These are phyloP conservation scores for Omphaloscelis lunosa DNA, from an alignment of 2,888 invertebrate species.

Conservation along the genomic window DNA sequence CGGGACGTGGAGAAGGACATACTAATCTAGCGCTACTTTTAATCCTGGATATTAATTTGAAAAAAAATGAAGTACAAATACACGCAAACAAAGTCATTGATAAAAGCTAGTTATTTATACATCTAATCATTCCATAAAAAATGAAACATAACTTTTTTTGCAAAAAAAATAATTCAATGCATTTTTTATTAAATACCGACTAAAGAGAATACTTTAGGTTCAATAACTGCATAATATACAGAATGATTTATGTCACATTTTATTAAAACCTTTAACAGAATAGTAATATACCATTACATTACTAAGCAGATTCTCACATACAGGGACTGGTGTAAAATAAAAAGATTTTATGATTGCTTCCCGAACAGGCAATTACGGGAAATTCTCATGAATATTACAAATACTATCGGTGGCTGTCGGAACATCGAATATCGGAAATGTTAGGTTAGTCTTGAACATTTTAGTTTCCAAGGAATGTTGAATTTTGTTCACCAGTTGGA, in stretches of 20 bases:
- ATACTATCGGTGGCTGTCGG: constrained; percentile 26
- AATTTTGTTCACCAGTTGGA: constrained; percentile 44
- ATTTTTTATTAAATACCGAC: neutral
- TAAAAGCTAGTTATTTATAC: too few species aligned
- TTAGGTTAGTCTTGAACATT: constrained; percentile 29
- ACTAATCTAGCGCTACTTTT: too few species aligned
- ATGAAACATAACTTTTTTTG: too few species aligned
- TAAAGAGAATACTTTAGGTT: too few species aligned
- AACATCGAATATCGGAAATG: constrained; percentile 47
- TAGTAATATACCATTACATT: neutral
- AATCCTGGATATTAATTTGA: neutral
- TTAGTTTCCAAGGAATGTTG: constrained; percentile 41
- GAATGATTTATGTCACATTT: neutral
- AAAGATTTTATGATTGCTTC: constrained; percentile 54
- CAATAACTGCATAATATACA: neutral
- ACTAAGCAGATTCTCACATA: constrained; percentile 7
- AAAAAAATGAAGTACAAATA: too few species aligned
- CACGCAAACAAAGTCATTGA: too few species aligned
- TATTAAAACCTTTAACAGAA: neutral
- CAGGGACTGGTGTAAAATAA: constrained; percentile 4
- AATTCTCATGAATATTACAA: constrained; percentile 60
- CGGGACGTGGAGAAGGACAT: too few species aligned
- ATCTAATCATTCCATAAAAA: too few species aligned
- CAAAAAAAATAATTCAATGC: too few species aligned
- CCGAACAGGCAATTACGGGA: constrained; percentile 41